A percentile compares a stretch with the other conserved stretches of the same genome.
Conservation (phyloP, 2,113 vertebrate genomes). For the Lagenorhynchus albirostris region DNA sequence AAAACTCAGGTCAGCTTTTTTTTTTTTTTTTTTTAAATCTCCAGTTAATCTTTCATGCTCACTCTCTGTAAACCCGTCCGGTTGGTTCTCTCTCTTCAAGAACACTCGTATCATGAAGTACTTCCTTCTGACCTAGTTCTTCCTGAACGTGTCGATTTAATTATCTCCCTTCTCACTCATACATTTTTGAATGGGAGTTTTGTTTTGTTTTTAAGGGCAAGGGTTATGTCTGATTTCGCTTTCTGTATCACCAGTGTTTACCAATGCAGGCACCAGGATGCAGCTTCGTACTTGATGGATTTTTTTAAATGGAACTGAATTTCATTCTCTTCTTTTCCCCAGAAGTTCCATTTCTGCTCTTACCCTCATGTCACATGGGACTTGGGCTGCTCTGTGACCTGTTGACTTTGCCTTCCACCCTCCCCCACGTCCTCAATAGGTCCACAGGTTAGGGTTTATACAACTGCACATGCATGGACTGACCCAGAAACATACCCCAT, state of each 20-base stretch:
- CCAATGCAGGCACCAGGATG: not conserved
- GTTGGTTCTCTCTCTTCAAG: not conserved
- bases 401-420: fast-evolving
- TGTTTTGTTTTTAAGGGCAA: not conserved
- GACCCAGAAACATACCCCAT: not conserved
- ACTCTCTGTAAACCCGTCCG: fast-evolving
- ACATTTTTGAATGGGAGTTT: not conserved
- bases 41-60: not conserved
- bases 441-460: fast-evolving
- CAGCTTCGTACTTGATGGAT: not conserved
- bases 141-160: not conserved
- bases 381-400: not conserved
- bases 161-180: not conserved
- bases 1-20: not conserved
- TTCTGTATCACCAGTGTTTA: not conserved
- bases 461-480: fast-evolving
- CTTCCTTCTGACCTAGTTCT: not conserved
- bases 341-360: not conserved
- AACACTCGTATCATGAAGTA: not conserved
- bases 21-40: not conserved
- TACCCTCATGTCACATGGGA: fast-evolving
- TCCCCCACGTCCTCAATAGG: not conserved
- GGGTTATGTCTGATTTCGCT: not conserved
- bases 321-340: not conserved
- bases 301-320: not conserved